Conservation (phyloP, 2,797 vertebrate species). For the Vespertilio murinus region DNA sequence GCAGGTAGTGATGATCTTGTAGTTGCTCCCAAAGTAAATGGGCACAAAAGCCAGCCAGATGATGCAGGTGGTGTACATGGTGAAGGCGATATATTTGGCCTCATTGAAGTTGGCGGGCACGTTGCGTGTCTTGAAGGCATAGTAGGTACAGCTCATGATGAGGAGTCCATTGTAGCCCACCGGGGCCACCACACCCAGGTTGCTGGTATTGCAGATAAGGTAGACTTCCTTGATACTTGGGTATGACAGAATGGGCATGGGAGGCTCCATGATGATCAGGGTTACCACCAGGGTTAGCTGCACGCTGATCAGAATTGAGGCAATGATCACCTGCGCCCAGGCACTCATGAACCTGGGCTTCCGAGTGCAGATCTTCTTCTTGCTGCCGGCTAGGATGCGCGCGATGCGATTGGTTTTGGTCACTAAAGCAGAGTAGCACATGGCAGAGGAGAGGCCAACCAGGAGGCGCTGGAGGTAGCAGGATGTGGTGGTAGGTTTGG, state of each 20-base stretch:
- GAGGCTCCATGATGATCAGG: slow-evolving; percentile 96
- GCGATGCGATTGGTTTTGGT: slow-evolving; percentile 99
- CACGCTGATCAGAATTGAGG: slow-evolving; percentile 94
- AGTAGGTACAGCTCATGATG: slow-evolving; percentile 99
- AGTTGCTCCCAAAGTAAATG: slow-evolving; percentile 99
- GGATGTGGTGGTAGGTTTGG: slow-evolving; percentile 92
- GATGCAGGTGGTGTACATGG: slow-evolving; percentile 91
- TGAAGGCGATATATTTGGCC: slow-evolving; percentile 91
- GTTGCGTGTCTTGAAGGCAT: slow-evolving; percentile 99
- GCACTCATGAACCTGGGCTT: slow-evolving; percentile 99
- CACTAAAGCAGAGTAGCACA: slow-evolving; percentile 98
- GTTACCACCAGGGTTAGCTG: slow-evolving; percentile 95
- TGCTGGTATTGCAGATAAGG: slow-evolving; percentile 99
- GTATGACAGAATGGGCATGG: slow-evolving; percentile 95
- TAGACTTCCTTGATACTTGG: slow-evolving; percentile 98
- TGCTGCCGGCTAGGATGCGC: slow-evolving; percentile 97
- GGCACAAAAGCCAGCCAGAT: slow-evolving; percentile 94
- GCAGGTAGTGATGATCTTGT: slow-evolving; percentile 99
- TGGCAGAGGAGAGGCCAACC: slow-evolving; percentile 96
- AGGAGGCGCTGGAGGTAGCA: slow-evolving; percentile 98
- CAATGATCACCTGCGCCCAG: slow-evolving; percentile 97
- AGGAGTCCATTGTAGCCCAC: slow-evolving; percentile 98
- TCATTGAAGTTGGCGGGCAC: slow-evolving; percentile 94
- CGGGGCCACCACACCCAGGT: slow-evolving; percentile 95
- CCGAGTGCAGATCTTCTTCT: slow-evolving; percentile 98